Evolutionary conservation across 1,140 invertebrate species (phyloP).

Genomic region (Popillia japonica): DNA sequence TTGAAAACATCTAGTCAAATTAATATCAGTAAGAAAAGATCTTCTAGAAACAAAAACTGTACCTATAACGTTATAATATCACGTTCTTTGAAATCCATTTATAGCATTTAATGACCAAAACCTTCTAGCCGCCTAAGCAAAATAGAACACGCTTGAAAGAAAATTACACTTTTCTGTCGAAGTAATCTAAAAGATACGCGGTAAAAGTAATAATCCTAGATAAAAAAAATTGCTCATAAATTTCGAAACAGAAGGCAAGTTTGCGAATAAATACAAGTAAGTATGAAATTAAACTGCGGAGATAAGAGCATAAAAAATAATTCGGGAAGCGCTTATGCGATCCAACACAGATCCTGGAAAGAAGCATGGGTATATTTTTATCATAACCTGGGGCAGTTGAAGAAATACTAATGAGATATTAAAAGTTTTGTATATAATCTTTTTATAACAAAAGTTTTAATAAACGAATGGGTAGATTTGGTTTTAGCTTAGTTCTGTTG

Average conservation of each 20-base stretch:
- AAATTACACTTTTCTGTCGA: neutral
- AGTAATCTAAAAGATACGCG: neutral
- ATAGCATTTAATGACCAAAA: neutral
- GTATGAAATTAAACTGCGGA: neutral
- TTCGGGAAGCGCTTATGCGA: neutral
- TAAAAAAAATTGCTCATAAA: constrained; percentile 28
- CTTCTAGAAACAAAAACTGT: too few relatives aligned
- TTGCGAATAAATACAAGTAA: constrained; percentile 7
- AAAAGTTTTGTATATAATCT: neutral
- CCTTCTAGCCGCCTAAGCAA: neutral
- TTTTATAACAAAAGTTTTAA: neutral
- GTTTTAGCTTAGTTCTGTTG: too few relatives aligned
- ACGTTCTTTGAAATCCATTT: neutral
- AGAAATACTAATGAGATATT: neutral
- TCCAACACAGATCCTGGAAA: neutral
- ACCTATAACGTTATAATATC: too few relatives aligned
- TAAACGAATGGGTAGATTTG: too few relatives aligned
- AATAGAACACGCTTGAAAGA: neutral
- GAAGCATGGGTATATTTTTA: neutral
- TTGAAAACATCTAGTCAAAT: too few relatives aligned
- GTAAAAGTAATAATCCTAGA: neutral
- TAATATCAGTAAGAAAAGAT: too few relatives aligned
- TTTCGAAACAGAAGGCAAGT: neutral
- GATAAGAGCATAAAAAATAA: neutral
- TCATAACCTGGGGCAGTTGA: neutral